Evolutionary conservation across 1,140 invertebrate genomes (phyloP).

Genomic region (Calephelis virginiensis): DNA sequence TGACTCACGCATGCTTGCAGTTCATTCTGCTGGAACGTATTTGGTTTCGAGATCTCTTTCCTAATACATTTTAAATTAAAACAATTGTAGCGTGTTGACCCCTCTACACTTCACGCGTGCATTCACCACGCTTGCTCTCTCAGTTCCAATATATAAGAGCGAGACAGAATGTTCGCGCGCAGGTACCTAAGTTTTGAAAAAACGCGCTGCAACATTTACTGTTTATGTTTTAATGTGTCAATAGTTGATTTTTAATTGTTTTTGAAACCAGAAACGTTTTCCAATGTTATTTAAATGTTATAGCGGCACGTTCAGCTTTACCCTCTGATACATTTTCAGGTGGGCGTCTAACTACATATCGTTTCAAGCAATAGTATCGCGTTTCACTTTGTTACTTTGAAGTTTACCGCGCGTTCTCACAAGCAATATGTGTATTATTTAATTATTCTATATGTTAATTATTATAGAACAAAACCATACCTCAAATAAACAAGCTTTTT

Average conservation of each 20-base stretch:
- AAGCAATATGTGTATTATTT: too few species aligned
- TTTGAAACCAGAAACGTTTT: conserved; percentile 7
- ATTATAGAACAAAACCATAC: too few species aligned
- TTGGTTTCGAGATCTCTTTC: background rate
- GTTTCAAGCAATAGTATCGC: background rate
- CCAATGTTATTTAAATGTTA: background rate
- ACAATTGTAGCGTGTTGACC: too few species aligned
- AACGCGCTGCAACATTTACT: too few species aligned
- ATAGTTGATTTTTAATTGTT: background rate
- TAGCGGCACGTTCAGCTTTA: background rate
- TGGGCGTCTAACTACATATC: background rate
- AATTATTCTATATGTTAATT: too few species aligned
- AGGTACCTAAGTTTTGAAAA: too few species aligned
- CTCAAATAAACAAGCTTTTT: too few species aligned
- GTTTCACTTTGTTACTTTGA: background rate
- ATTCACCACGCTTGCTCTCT: too few species aligned
- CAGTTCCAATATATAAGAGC: too few species aligned
- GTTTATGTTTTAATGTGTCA: background rate
- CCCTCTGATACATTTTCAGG: background rate
- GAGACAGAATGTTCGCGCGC: too few species aligned
- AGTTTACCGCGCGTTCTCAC: background rate
- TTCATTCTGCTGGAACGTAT: background rate
- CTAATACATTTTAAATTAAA: too few species aligned
- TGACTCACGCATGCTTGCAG: background rate
- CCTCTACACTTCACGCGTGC: too few species aligned